Evolutionary conservation across 2,113 vertebrate species (phyloP), one percentile per base, ranked within the genome.

Genomic region (Columba livia): DNA sequence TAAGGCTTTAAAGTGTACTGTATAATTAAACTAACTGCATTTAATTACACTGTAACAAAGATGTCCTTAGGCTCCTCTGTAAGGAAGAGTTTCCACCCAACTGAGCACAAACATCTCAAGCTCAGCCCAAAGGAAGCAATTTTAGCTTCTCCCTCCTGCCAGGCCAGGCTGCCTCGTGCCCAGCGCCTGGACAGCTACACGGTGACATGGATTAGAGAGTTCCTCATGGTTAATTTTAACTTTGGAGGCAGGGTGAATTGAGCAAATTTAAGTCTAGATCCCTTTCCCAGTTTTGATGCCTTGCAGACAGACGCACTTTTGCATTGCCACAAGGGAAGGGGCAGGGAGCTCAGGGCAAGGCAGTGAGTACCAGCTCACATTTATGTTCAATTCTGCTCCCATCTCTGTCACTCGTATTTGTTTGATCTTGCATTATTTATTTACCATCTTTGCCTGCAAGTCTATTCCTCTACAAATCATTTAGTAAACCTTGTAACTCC

Each of bases 301-400:
- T 9, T 51, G 42, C 31, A 53, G 57, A 29, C 25, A 24, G 34
- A 62, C 7, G 9, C 15, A 3, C 32, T 48, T 51, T 2, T 51
- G n/a, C 40, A 15, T 11, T n/a, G 42, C 28, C 34, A 26, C 31
- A 72, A 13, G n/a, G 48, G 42, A 91, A 79, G 61, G 26, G 8
- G 29, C 31, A 48, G 44, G 56, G 58, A 47, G 61, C 26, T 34
- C 31, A 20, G 16, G 34, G 32, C 42, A 36, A 50, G 61, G 31
- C 26, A 54, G 47, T 0, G 0, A 70, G 53, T 0, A 0, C 1
- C 3, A 40, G 15, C 42, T 58, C 32, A 25, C 11, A 16, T 34
- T 12, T 23, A 57, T 42, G 38, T 34, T 60, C 12, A 89, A 58
- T 42, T 50, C 79, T n/a, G 5, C 28, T 79, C 44, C n/a, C 28